Conservation (phyloP, 2,888 invertebrate species). For the Graphium colonna region DNA sequence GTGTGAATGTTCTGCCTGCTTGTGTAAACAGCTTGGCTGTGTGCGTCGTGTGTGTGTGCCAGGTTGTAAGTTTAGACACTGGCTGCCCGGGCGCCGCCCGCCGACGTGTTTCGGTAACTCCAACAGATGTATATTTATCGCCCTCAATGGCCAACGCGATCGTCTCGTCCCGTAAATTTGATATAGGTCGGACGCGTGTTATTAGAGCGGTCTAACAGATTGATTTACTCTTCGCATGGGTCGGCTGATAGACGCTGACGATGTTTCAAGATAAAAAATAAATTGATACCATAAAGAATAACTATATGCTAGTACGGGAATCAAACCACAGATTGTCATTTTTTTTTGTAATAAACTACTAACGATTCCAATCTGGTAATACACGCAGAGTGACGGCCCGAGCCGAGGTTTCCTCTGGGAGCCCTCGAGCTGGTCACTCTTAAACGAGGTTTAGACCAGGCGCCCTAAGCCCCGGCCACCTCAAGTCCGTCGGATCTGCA, state of each 20-base stretch:
- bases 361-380: too few species aligned
- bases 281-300: too few species aligned
- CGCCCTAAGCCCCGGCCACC: too few species aligned
- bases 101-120: constrained; percentile 54
- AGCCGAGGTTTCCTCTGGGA: too few species aligned
- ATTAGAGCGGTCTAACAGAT: not conserved
- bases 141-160: constrained; percentile 35
- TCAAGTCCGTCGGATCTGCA: too few species aligned
- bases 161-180: not conserved
- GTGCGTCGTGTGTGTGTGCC: constrained; percentile 26
- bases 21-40: not conserved
- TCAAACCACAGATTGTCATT: not conserved
- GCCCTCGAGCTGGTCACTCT: too few species aligned
- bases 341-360: too few species aligned
- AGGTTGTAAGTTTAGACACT: constrained; percentile 51
- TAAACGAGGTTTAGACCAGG: too few species aligned
- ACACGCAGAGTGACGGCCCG: too few species aligned
- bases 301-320: too few species aligned
- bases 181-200: not conserved
- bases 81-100: constrained; percentile 49
- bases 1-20: constrained; percentile 12
- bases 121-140: constrained; percentile 56
- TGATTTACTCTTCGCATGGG: not conserved
- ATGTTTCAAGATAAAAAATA: too few species aligned
- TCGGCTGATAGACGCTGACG: too few species aligned